Percentiles rank a stretch among this genome's conserved stretches.
Evolutionary conservation across 2,797 vertebrate species (phyloP).

Genomic region (Parauchenoglanis ngamensis): DNA sequence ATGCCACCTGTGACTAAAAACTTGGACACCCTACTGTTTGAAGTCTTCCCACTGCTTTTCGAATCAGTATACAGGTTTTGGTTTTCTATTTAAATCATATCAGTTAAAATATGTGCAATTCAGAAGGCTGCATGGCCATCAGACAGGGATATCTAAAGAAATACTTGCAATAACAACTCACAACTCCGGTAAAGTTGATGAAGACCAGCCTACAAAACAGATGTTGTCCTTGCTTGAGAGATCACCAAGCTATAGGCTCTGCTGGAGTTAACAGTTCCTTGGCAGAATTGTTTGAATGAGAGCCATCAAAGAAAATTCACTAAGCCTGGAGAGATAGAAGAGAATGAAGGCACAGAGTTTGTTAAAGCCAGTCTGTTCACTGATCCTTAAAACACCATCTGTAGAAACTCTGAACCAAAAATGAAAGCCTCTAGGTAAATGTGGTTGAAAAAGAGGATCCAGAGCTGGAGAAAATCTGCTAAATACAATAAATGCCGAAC

Average conservation of each 20-base stretch:
- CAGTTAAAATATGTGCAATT: neutral
- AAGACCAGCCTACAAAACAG: neutral
- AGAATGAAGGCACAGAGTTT: neutral
- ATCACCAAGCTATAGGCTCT: neutral
- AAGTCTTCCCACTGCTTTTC: neutral
- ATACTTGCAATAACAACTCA: neutral
- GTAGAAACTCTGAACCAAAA: slow-evolving; percentile 12
- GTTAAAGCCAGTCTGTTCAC: neutral
- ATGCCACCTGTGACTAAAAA: neutral
- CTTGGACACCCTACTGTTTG: neutral
- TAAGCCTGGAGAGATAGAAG: neutral
- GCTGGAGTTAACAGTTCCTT: neutral
- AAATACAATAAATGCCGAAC: neutral
- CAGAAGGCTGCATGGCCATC: neutral
- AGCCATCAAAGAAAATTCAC: neutral
- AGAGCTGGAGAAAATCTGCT: neutral
- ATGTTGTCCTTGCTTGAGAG: neutral
- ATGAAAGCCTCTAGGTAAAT: neutral
- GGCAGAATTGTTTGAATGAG: neutral
- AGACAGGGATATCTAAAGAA: neutral
- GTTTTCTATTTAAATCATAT: neutral
- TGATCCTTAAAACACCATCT: slow-evolving; percentile 14
- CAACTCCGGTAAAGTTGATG: neutral
- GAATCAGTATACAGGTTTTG: neutral
- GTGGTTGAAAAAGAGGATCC: slow-evolving; percentile 19